Evolutionary conservation across 2,113 vertebrate species (phyloP).

Genomic region (Eulemur rufifrons): DNA sequence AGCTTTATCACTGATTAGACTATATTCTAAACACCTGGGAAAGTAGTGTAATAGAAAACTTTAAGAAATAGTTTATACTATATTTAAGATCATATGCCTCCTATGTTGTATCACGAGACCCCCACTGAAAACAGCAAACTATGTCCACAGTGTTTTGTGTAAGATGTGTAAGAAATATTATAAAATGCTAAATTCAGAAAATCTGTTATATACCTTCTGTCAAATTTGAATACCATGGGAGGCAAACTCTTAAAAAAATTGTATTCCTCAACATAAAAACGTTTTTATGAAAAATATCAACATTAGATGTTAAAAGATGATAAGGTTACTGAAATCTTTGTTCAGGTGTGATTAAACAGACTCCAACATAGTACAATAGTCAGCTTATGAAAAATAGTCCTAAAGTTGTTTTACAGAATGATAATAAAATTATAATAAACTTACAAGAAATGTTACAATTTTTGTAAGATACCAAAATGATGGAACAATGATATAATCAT

Average conservation of each 20-base stretch:
- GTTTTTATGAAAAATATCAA: background rate
- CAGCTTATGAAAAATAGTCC: background rate
- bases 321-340: background rate
- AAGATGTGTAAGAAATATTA: slow-evolving; percentile 9
- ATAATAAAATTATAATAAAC: background rate
- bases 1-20: background rate
- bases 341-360: background rate
- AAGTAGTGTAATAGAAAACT: background rate
- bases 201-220: slow-evolving; percentile 3
- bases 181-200: slow-evolving; percentile 5
- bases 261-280: background rate
- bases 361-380: background rate
- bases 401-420: slow-evolving; percentile 4
- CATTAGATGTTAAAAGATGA: background rate
- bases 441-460: background rate
- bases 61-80: background rate
- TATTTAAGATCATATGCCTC: background rate
- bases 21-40: background rate
- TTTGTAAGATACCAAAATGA: slow-evolving; percentile 29
- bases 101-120: background rate
- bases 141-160: slow-evolving; percentile 1
- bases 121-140: slow-evolving; percentile 32
- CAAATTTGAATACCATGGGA: background rate
- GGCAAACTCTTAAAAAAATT: background rate
- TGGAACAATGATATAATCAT: background rate